Evolutionary conservation across 2,113 vertebrate species (phyloP).

Genomic region (Donacobius atricapilla): DNA sequence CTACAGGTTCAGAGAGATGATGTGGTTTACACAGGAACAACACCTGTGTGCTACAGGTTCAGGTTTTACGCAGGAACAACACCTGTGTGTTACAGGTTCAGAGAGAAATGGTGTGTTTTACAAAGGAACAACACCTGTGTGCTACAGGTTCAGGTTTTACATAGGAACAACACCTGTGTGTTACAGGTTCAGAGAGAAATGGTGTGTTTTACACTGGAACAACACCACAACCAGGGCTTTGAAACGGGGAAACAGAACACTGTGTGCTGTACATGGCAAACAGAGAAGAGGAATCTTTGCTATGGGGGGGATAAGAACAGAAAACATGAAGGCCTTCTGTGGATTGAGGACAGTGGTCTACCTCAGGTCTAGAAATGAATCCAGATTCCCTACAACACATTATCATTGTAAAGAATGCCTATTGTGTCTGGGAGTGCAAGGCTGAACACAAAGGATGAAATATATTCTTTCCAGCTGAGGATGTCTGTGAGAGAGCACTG

Average conservation of each 20-base stretch:
- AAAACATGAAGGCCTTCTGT: not conserved
- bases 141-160: too few species aligned
- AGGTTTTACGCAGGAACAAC: too few species aligned
- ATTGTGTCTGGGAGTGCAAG: not conserved
- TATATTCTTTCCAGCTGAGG: not conserved
- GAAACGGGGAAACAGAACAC: not conserved
- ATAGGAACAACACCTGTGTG: too few species aligned
- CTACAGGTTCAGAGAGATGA: not conserved
- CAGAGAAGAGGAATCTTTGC: not conserved
- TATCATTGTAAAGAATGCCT: fast-evolving
- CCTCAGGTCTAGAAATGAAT: not conserved
- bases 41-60: too few species aligned
- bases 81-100: too few species aligned
- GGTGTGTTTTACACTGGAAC: not conserved
- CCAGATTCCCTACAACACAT: not conserved
- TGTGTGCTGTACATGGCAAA: not conserved
- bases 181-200: not conserved
- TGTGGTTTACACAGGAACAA: not conserved
- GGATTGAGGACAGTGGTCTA: not conserved
- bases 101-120: too few species aligned
- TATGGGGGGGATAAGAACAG: fast-evolving
- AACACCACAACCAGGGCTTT: not conserved
- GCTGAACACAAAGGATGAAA: not conserved
- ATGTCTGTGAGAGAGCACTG: not conserved
- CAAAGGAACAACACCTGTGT: too few species aligned